Base-by-base conservation (phyloP, 2,113 vertebrate species). In the Semnornis frantzii region DNA sequence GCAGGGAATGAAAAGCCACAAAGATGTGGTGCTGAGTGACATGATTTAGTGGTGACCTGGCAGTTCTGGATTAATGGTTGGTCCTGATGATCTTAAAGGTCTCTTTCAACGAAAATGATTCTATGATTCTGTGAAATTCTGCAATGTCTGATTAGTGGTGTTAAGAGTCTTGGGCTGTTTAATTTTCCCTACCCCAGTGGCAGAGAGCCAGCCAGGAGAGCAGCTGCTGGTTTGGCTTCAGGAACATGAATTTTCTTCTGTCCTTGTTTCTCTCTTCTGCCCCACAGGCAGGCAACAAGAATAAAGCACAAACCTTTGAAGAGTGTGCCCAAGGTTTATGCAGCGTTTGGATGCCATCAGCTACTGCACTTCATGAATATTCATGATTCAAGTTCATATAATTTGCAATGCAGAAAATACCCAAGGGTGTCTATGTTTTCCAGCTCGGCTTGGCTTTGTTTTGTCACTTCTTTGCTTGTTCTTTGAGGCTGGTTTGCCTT, bases 181-280 rank as follows among this genome's bases (percentile, higher is more conserved):
- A 75, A 9, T 52, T 64, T 58, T 69, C n/a, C 57, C n/a, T 8
- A 1, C 6, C 0, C n/a, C 15, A 14, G 34, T 0, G 5, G 66
- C 65, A 31, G 25, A 44, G 33, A 9, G 0, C 7, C 42, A 28
- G 30, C 28, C 52, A 2, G 14, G 50, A 28, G 19, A 42, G 60
- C 55, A 44, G 76, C 66, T 39, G 62, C 76, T 16, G 76, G 2
- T 5, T 20, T 3, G 55, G 28, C 52, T 28, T n/a, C 2, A 24
- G 3, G 25, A 44, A 52, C 24, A 10, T 0, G 10, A 14, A 33
- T 15, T 0, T 5, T 10, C 28, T n/a, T 23, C 60, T 2, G 0
- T 5, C 60, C 69, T 30, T 63, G 72, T 12, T 24, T n/a, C 82
- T 19, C 44, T 24, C 18, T 33, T 23, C 83, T 5, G 19, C 3